Evolutionary conservation across 2,797 vertebrate genomes (phyloP), one percentile per base, ranked within the genome.

Genomic region (Chloroceryle inda): DNA sequence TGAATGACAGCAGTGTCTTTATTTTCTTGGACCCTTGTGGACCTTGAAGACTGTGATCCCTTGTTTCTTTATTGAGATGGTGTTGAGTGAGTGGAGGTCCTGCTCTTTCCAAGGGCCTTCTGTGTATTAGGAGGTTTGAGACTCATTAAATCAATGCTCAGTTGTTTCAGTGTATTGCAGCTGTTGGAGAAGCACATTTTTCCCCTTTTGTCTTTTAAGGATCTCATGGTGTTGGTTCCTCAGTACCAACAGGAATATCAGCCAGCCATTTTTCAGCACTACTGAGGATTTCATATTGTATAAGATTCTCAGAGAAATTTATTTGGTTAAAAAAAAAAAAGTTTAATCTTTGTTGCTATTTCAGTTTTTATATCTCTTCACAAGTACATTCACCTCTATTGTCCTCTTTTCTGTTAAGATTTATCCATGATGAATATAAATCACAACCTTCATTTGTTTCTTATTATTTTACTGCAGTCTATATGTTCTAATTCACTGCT

Each of bases 381-480:
- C 45, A 89, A 80, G 40, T 71, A 71, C 21, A 53, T 85, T 93
- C 1, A 2, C 31, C 29, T 94, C 74, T 77, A 38, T 55, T 82
- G 44, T 93, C 23, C 21, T n/a, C 1, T 80, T 87, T 26, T 45
- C 33, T 88, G 37, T 67, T 87, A 66, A 87, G 61, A 83, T 89
- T 85, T 72, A 92, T 2, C 42, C 50, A 56, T 10, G 16, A 88
- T 73, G 69, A 94, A 91, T 94, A 95, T 81, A 62, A 94, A 76
- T 76, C 42, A 64, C 58, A 96, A 69, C 62, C 66, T 94, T 95
- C 18, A 81, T 81, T 92, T 83, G 35, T 75, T 94, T 91, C 33
- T 72, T 75, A 61, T 10, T 26, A 29, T 91, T 89, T 83, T 86
- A 61, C 42, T 0, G 0, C 44, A 74, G 9, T 55, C 13, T 31